phyloP scores from a whole-genome alignment of 1,140 invertebrate genomes.

The Bombus sylvicola region DNA sequence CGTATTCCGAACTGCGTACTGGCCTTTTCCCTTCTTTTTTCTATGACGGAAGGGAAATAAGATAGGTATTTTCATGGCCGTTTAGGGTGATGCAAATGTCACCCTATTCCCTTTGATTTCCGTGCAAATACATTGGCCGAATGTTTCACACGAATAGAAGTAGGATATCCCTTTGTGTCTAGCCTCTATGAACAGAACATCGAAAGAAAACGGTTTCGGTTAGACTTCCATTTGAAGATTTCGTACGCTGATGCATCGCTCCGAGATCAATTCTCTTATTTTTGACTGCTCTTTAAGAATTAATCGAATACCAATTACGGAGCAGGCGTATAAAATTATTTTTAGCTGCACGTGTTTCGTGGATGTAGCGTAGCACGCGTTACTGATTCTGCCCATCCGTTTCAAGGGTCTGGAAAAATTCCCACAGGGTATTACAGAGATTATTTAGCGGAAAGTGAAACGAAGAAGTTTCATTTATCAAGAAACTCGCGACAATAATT shows the following conservation, averaged over 20 bases:
- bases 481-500: background rate
- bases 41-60: background rate
- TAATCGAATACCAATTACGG: slow-evolving; percentile 4
- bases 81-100: background rate
- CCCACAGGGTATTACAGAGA: background rate
- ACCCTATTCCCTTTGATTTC: background rate
- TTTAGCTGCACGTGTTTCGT: slow-evolving; percentile 11
- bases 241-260: too few species aligned
- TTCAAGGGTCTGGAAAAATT: slow-evolving; percentile 14
- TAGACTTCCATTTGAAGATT: background rate
- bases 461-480: background rate
- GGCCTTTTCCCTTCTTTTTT: background rate
- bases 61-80: background rate
- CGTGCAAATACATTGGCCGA: background rate
- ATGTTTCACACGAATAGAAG: background rate
- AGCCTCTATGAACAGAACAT: background rate
- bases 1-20: background rate
- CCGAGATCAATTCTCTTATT: background rate
- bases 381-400: background rate
- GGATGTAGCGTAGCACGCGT: background rate
- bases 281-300: slow-evolving; percentile 7
- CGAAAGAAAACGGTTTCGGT: background rate
- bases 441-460: background rate
- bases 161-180: too few species aligned
- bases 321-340: slow-evolving; percentile 11